Conservation (phyloP, 2,113 vertebrate species). For the Grallaria varia region DNA sequence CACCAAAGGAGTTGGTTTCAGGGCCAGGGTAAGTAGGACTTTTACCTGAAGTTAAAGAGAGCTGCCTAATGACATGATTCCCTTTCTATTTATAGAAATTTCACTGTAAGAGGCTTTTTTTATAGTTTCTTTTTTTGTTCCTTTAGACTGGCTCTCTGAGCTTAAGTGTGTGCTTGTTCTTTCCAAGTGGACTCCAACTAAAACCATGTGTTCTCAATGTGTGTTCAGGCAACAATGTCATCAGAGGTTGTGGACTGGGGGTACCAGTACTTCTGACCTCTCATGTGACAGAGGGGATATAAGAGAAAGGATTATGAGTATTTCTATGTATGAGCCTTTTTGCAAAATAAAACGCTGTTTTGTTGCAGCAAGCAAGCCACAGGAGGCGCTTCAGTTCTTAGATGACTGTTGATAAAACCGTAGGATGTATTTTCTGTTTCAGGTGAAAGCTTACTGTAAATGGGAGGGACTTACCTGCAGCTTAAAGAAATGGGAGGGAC, state of each 20-base stretch:
- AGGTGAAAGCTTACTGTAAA: not conserved
- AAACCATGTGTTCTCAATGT: fast-evolving
- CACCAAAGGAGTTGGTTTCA: not conserved
- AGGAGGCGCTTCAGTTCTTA: not conserved
- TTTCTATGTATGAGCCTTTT: not conserved
- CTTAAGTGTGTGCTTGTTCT: not conserved
- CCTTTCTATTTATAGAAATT: not conserved
- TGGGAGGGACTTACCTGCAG: not conserved
- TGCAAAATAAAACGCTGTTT: not conserved
- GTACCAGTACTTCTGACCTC: not conserved
- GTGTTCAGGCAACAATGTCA: not conserved
- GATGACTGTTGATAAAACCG: not conserved
- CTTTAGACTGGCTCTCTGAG: not conserved
- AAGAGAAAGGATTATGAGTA: not conserved
- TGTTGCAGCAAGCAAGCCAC: not conserved
- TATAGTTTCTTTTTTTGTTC: not conserved
- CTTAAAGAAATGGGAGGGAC: not conserved
- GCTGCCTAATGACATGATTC: not conserved
- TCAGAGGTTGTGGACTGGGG: not conserved
- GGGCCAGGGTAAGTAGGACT: not conserved
- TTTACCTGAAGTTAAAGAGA: not conserved
- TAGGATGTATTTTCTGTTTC: not conserved
- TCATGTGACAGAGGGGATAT: not conserved
- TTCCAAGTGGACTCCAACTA: not conserved
- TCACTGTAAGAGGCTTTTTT: not conserved